phyloP scores from a whole-genome alignment of 2,888 invertebrate species.

The Epirrita christyi region DNA sequence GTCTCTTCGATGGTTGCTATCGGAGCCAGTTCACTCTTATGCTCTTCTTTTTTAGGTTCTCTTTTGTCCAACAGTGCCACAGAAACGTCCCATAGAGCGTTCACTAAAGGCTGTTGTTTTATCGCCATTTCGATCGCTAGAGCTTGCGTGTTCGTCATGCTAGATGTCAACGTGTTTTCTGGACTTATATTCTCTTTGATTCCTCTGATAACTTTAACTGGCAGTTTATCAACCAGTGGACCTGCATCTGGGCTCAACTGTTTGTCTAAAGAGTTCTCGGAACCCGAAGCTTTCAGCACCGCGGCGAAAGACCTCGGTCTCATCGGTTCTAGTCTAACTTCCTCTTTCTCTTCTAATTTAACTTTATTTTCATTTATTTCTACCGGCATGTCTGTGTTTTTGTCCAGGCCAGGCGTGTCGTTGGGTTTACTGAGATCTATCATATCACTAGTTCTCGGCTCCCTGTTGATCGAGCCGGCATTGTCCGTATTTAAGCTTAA shows the following conservation, averaged over 20 bases:
- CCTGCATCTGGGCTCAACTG: constrained; percentile 71
- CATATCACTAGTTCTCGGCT: constrained; percentile 58
- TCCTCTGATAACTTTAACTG: constrained; percentile 82
- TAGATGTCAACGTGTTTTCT: constrained; percentile 82
- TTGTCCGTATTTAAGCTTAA: constrained; percentile 67
- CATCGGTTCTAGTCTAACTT: constrained; percentile 54
- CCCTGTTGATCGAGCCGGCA: constrained; percentile 52
- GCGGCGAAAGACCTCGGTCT: constrained; percentile 76
- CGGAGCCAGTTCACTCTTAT: constrained; percentile 66
- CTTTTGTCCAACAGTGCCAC: constrained; percentile 48
- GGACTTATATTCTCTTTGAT: constrained; percentile 87
- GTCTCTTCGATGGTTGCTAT: constrained; percentile 77
- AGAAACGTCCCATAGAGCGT: constrained; percentile 54
- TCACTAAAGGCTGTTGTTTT: constrained; percentile 54
- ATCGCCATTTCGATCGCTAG: constrained; percentile 66
- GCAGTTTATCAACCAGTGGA: constrained; percentile 77
- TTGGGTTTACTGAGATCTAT: constrained; percentile 75
- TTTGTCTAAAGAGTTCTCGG: constrained; percentile 73
- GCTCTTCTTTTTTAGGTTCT: constrained; percentile 56
- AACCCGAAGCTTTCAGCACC: constrained; percentile 72
- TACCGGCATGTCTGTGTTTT: constrained; percentile 9
- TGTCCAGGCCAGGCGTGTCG: constrained; percentile 45
- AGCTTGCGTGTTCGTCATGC: constrained; percentile 70
- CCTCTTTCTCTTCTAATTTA: constrained; percentile 39
- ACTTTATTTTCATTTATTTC: constrained; percentile 21